Base-by-base conservation (phyloP, 2,888 invertebrate genomes). In the Rhingia rostrata region DNA sequence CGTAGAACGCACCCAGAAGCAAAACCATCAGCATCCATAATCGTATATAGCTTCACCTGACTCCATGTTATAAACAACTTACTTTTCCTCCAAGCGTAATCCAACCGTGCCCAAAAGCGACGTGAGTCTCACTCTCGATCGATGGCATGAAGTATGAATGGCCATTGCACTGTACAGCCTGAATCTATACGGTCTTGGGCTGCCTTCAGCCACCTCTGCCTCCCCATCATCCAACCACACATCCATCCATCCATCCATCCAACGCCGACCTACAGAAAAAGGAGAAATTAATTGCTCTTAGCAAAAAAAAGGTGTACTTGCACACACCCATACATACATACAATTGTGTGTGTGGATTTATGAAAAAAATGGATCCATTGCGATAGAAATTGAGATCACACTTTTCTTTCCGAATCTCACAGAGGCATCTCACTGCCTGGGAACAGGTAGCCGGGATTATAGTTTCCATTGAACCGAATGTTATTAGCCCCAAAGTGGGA, bases 241-340 rank as follows among this genome's bases (percentile, higher is more conserved):
- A 41, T 51, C 66, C 56, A 12, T 53, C 0, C 6, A 32, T 12
- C 60, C 56, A 41, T n/a, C 51, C 43, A 54, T 61, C 67, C 67
- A 78, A 63, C 33, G 33, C 66, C 83, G 73, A 82, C 78, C 83
- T 79, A 79, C 74, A 84, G 84, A 66, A 84, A 84, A 84, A 79
- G 79, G 79, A 84, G 84, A 84, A 84, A 84, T 84, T 84, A 84
- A 84, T 84, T 84, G 79, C 69, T 73, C 33, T 67, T 74, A 64
- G 72, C 61, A 81, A 69, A 78, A 77, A 54, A 77, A 47, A 54
- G 14, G 35, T 51, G 43, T 37, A 75, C 39, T 22, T 35, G n/a
- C 56, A 56, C 66, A 22, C 32, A 10, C 66, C 6, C 39, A 22
- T 60, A 37, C 63, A 14, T 47, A 35, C 33, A 22, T 22, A 30